Conservation (phyloP, 64 coral and sea anemone species). For the Platygyra sinensis region DNA sequence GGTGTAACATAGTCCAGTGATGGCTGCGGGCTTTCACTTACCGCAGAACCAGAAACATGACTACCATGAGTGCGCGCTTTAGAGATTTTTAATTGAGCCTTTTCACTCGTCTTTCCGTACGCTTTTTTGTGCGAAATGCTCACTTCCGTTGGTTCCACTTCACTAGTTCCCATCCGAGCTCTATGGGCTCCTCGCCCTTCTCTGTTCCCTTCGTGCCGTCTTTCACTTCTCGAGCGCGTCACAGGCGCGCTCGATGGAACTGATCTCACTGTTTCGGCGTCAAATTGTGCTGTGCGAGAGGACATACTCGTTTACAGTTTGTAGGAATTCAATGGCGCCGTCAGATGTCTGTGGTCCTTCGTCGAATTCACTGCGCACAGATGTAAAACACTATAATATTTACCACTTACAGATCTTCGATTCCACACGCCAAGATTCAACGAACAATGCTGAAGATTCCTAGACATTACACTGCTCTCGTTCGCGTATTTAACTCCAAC, state of each 20-base stretch:
- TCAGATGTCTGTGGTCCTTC: slow-evolving; percentile 15
- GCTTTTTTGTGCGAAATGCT: slow-evolving; percentile 61
- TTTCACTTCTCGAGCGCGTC: slow-evolving; percentile 57
- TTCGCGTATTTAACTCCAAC: slow-evolving; percentile 38
- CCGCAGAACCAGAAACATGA: slow-evolving; percentile 19
- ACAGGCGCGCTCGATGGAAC: slow-evolving; percentile 50
- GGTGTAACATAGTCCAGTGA: slow-evolving; percentile 29
- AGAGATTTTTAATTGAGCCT: slow-evolving; percentile 69
- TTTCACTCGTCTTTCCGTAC: slow-evolving; percentile 62
- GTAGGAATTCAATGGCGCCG: slow-evolving; percentile 13
- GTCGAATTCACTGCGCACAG: slow-evolving; percentile 64
- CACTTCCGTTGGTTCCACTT: slow-evolving; percentile 89
- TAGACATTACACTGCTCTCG: slow-evolving; percentile 33
- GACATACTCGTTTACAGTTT: slow-evolving; percentile 73
- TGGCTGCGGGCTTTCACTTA: slow-evolving; percentile 7
- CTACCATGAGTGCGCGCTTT: slow-evolving; percentile 52
- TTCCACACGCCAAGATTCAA: background rate
- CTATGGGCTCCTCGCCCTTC: slow-evolving; percentile 56
- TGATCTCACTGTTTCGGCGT: slow-evolving; percentile 65
- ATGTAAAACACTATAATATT: slow-evolving; percentile 25
- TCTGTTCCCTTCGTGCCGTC: slow-evolving; percentile 59
- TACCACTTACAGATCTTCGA: background rate
- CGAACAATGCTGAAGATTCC: slow-evolving; percentile 40
- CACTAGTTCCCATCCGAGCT: slow-evolving; percentile 56
- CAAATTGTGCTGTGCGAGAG: slow-evolving; percentile 71